Percentiles rank a stretch among this genome's conserved stretches.
These are phyloP conservation scores for Acrocephalus kingi DNA, from an alignment of 2,113 vertebrate species.

Conservation along the genomic window DNA sequence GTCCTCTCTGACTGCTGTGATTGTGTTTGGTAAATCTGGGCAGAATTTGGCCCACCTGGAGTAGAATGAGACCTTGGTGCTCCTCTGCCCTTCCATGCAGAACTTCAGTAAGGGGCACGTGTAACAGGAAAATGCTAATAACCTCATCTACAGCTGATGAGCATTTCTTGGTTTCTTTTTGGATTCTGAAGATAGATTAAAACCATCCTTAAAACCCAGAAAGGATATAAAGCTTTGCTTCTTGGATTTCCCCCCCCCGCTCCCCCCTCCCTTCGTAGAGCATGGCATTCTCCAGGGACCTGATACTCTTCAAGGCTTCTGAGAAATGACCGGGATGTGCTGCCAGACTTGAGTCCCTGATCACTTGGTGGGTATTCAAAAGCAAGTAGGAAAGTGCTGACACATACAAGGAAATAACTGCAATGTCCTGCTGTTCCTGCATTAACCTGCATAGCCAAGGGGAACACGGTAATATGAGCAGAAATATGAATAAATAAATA, in stretches of 20 bases:
- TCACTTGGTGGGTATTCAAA: background rate
- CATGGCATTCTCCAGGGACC: background rate
- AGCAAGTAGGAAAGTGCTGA: slow-evolving; percentile 24
- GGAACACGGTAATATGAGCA: background rate
- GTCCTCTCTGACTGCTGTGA: background rate
- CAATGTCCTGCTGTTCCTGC: background rate
- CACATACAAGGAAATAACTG: background rate
- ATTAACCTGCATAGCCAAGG: background rate
- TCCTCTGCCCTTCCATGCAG: background rate
- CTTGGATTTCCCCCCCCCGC: background rate
- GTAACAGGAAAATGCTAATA: background rate
- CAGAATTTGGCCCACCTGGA: background rate
- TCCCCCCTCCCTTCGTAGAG: background rate
- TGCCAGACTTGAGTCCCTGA: background rate
- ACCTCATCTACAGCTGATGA: background rate
- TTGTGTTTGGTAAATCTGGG: background rate
- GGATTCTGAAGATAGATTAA: background rate
- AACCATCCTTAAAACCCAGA: background rate
- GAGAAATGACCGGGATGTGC: background rate
- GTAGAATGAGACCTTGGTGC: background rate
- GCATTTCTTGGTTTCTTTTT: background rate
- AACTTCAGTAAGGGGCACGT: background rate
- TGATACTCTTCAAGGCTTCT: background rate
- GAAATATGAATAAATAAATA: background rate
- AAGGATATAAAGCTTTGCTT: background rate